phyloP scores from a whole-genome alignment of 2,113 vertebrate species.

The Aythya baeri region DNA sequence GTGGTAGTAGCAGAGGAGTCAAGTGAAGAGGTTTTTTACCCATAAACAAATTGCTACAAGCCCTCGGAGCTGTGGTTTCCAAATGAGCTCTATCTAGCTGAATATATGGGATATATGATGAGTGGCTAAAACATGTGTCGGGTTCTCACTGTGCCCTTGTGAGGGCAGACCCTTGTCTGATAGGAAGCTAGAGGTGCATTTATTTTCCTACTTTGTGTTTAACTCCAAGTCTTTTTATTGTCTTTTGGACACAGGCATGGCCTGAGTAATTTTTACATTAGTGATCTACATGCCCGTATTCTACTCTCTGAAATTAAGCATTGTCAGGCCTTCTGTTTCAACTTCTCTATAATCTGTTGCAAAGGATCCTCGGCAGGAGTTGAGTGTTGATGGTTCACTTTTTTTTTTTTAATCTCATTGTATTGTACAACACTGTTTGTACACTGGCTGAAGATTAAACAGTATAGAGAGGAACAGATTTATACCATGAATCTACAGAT shows the following conservation, averaged over 20 bases:
- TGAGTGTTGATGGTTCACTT: background rate
- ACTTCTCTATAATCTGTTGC: background rate
- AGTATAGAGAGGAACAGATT: background rate
- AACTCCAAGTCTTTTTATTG: background rate
- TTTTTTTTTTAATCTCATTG: background rate
- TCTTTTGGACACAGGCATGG: background rate
- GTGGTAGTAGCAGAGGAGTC: background rate
- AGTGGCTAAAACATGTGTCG: background rate
- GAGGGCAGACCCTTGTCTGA: background rate
- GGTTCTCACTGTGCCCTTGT: rapidly evolving
- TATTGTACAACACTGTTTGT: background rate
- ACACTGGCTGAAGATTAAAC: background rate
- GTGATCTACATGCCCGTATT: background rate
- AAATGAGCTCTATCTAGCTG: background rate
- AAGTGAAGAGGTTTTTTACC: background rate
- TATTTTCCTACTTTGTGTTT: background rate
- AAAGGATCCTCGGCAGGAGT: background rate
- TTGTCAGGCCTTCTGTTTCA: background rate
- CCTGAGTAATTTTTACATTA: background rate
- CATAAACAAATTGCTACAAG: background rate
- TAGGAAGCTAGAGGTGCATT: background rate
- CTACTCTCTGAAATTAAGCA: background rate
- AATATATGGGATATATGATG: rapidly evolving
- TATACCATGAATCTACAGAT: background rate
- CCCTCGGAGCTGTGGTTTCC: background rate